Evolutionary conservation across 1,140 invertebrate genomes (phyloP).

Genomic region (Ectropis grisescens): DNA sequence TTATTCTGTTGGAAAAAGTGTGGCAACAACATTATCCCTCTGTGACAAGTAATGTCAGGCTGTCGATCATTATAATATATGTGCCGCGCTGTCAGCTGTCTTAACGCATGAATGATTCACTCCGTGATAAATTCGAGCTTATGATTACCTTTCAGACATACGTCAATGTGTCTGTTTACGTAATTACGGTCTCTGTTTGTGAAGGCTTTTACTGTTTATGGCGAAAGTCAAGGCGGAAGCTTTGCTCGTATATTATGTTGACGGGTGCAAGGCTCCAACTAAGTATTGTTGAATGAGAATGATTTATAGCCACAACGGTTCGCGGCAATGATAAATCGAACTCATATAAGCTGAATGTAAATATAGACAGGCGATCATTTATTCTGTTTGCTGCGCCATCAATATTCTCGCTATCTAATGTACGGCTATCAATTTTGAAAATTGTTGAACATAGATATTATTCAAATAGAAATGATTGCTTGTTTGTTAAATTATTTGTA

Average conservation of each 20-base stretch:
- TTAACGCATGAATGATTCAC: slow-evolving; percentile 66
- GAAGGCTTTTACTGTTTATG: slow-evolving; percentile 39
- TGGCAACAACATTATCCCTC: slow-evolving; percentile 60
- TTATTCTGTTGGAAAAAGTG: slow-evolving; percentile 15
- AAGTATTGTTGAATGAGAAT: slow-evolving; percentile 34
- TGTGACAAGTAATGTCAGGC: slow-evolving; percentile 63
- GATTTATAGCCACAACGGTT: slow-evolving; percentile 44
- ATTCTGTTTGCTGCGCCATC: slow-evolving; percentile 25
- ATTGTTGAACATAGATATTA: slow-evolving; percentile 4
- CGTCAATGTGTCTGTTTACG: slow-evolving; percentile 63
- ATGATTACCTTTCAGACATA: slow-evolving; percentile 66
- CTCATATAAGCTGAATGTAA: slow-evolving; percentile 29
- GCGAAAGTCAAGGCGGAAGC: slow-evolving; percentile 37
- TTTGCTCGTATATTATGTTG: slow-evolving; percentile 38
- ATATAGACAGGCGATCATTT: slow-evolving; percentile 29
- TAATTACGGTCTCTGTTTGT: slow-evolving; percentile 49
- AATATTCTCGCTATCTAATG: slow-evolving; percentile 16
- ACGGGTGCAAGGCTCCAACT: slow-evolving; percentile 28
- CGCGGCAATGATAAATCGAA: slow-evolving; percentile 44
- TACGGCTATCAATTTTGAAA: slow-evolving; percentile 11
- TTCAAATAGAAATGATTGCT: neutral
- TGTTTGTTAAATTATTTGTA: neutral
- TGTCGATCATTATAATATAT: slow-evolving; percentile 69
- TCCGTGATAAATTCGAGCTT: slow-evolving; percentile 68
- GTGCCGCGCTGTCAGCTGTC: slow-evolving; percentile 64